Base-by-base conservation (phyloP, 2,888 invertebrate species). In the Lasioglossum leucozonium region DNA sequence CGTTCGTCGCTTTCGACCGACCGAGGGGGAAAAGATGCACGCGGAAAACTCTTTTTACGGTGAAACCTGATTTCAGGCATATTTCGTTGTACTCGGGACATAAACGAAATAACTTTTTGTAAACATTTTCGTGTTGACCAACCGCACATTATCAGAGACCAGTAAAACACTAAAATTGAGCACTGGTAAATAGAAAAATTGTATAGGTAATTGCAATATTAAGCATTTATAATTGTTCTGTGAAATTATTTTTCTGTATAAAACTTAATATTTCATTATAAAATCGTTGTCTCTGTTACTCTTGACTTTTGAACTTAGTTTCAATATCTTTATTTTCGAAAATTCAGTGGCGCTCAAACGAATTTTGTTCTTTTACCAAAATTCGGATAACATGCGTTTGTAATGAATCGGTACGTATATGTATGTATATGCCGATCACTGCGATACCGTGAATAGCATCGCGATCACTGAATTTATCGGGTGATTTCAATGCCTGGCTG, bases 401-500 rank as follows among this genome's bases (percentile, higher is more conserved):
- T 51, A 30, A 16, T 10, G 16, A 6, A 13, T 55, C 58, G 44
- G 67, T n/a, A 26, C 13, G n/a, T 5, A 34, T 47, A 44, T n/a
- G n/a, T 34, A 34, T 58, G 13, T 62, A 1, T 40, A 4, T 79
- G 65, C 44, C 72, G 75, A 87, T 82, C 67, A 80, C 26, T 42
- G 22, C 69, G 34, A 78, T 72, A 40, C 74, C 51, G 58, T 74
- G 62, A 37, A 77, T 65, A 85, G 90, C 90, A 72, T 86, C 67
- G 87, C 87, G 79, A 87, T 90, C 89, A 86, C 90, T 88, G 74
- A 82, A 81, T 82, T 84, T 90, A 86, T 88, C 86, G 86, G 72
- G 90, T 90, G 92, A 92, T 90, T 92, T 92, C 92, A 92, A 92
- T 86, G 92, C 92, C 83, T 88, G 92, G 91, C 88, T 81, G 74